These are phyloP conservation scores for Drosophila multiciliata DNA, from an alignment of 2,888 invertebrate genomes.

Conservation along the genomic window DNA sequence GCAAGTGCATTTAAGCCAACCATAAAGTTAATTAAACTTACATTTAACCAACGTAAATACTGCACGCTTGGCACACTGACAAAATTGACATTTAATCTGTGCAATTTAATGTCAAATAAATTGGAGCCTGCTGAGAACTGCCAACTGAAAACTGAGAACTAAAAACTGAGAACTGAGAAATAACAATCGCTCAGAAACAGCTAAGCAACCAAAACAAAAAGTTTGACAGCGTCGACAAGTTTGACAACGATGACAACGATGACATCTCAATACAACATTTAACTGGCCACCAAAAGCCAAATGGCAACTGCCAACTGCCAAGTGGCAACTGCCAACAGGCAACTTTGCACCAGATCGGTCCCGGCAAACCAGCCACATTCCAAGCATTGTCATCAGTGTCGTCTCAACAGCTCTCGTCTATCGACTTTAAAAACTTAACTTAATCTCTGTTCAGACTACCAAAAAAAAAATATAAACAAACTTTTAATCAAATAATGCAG, in stretches of 20 bases:
- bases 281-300: slow-evolving; percentile 20
- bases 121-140: slow-evolving; percentile 7
- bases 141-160: background rate
- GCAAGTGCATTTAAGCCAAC: slow-evolving; percentile 26
- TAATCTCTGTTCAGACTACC: slow-evolving; percentile 2
- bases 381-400: slow-evolving; percentile 22
- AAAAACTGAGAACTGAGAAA: background rate
- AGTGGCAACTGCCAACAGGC: background rate
- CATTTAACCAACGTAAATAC: slow-evolving; percentile 17
- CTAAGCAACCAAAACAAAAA: slow-evolving; percentile 12
- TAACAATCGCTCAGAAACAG: slow-evolving; percentile 18
- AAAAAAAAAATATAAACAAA: slow-evolving; percentile 21
- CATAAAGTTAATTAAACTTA: slow-evolving; percentile 55
- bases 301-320: background rate
- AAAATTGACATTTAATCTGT: slow-evolving; percentile 27
- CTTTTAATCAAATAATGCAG: slow-evolving; percentile 64
- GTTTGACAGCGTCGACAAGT: slow-evolving; percentile 33
- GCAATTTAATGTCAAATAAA: slow-evolving; percentile 32
- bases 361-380: slow-evolving; percentile 6
- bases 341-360: background rate
- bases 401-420: slow-evolving; percentile 27
- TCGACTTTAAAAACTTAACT: slow-evolving; percentile 42
- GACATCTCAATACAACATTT: slow-evolving; percentile 29
- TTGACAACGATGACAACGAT: slow-evolving; percentile 36
- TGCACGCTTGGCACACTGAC: background rate